Percentiles rank a stretch among this genome's conserved stretches.
Evolutionary conservation across 2,888 invertebrate genomes (phyloP).

Genomic region (Lamellibrachia columna): DNA sequence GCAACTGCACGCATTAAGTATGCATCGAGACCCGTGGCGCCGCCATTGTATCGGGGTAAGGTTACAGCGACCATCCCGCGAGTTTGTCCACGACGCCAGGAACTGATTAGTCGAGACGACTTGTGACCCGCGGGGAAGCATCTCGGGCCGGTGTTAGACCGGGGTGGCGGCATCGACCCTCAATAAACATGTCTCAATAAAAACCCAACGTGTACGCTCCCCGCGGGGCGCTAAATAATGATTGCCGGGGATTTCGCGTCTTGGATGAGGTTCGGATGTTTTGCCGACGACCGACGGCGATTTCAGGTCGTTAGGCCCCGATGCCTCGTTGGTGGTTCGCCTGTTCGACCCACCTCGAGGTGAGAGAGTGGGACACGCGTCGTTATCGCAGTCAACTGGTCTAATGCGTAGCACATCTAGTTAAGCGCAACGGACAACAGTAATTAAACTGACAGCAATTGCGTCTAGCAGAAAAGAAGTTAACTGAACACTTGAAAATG

Average conservation of each 20-base stretch:
- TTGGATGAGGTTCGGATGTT: background rate
- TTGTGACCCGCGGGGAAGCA: background rate
- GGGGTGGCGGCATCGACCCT: background rate
- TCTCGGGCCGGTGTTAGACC: background rate
- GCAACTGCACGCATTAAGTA: background rate
- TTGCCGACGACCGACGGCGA: background rate
- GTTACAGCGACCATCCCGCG: background rate
- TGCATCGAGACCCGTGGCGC: background rate
- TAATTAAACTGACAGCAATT: too few relatives aligned
- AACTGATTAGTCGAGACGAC: background rate
- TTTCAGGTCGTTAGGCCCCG: background rate
- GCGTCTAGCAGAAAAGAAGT: background rate
- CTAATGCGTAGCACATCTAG: background rate
- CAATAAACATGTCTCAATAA: slow-evolving; percentile 16
- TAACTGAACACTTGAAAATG: too few relatives aligned
- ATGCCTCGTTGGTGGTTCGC: background rate
- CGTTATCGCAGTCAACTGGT: background rate
- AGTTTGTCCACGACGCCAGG: background rate
- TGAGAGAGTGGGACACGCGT: background rate
- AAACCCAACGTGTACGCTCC: background rate
- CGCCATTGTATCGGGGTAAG: slow-evolving; percentile 1
- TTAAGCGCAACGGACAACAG: background rate
- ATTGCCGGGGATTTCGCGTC: background rate
- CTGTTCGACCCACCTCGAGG: background rate
- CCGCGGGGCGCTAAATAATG: background rate